Evolutionary conservation across 1,140 invertebrate genomes (phyloP), one percentile per base, ranked within the genome.

Genomic region (Gryon sp.): DNA sequence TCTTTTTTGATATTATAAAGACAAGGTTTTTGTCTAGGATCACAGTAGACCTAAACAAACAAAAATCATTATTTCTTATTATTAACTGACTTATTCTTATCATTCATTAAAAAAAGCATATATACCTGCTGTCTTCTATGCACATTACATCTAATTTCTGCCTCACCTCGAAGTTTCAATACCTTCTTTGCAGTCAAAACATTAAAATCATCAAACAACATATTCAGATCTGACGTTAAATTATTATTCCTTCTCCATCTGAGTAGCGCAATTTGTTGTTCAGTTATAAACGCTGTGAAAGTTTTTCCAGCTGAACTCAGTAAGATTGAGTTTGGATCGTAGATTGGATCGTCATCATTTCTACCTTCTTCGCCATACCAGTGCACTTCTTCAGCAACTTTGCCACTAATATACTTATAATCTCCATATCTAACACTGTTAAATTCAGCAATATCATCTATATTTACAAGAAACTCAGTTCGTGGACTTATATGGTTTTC

Each of bases 371-470:
- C 90, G n/a, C 92, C 92, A 78, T 91, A 91, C 91, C 93, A 92
- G 2, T 78, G 76, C 73, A 92, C 90, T 0, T 90, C 90, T 4
- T 86, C 74, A 8, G 80, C 68, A 0, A 84, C 87, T 1, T 88
- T 90, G 65, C 95, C 94, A 43, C 91, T 90, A 0, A 96, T 78
- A 60, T 95, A 91, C 84, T 97, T 97, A 89, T 92, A 96, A 48
- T 93, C 90, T 3, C 92, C 93, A 46, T 88, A 78, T 60, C 93
- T 87, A 7, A 95, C 85, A 0, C 92, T 92, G 3, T 88, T 89
- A 62, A 93, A 92, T 24, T 91, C 87, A 41, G 0, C 14, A 1
- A 43, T 8, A 3, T 57, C 24, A 76, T 96, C 95, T 68, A 96
- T 94, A 77, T 93, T 93, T 77, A 95, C 91, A 0, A 96, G 82